Evolutionary conservation across 2,888 invertebrate species (phyloP).

Genomic region (Cloeon dipterum): DNA sequence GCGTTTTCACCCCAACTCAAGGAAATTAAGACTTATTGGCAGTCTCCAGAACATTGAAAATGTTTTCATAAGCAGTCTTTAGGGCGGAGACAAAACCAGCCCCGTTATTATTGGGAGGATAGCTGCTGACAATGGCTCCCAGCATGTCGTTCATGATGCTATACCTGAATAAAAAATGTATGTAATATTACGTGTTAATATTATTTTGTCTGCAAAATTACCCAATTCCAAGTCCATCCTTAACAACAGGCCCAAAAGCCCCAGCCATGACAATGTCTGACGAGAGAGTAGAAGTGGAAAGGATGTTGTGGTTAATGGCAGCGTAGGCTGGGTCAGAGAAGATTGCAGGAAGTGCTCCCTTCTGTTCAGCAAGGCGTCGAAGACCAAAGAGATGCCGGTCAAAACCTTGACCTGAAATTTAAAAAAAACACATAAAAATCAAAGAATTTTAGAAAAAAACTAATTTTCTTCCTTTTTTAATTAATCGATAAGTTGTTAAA

Average conservation of each 20-base stretch:
- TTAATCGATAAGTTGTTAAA: too few species aligned
- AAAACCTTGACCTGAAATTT: slow-evolving; percentile 84
- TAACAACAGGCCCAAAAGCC: slow-evolving; percentile 81
- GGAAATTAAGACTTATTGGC: slow-evolving; percentile 2
- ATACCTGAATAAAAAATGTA: slow-evolving; percentile 40
- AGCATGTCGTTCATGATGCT: slow-evolving; percentile 60
- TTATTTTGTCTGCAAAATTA: slow-evolving; percentile 29
- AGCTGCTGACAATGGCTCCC: slow-evolving; percentile 65
- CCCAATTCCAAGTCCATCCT: slow-evolving; percentile 82
- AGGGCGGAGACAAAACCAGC: slow-evolving; percentile 45
- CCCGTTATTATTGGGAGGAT: slow-evolving; percentile 44
- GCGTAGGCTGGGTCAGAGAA: slow-evolving; percentile 55
- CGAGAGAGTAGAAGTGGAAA: slow-evolving; percentile 86
- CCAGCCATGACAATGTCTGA: slow-evolving; percentile 70
- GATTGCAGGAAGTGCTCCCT: slow-evolving; percentile 32
- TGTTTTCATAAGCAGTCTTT: slow-evolving; percentile 44
- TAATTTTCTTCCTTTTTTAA: too few species aligned
- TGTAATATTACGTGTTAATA: background rate
- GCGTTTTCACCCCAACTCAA: too few species aligned
- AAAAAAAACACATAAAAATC: background rate
- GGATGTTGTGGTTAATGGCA: slow-evolving; percentile 61
- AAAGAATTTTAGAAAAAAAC: background rate
- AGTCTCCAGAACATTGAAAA: slow-evolving; percentile 21
- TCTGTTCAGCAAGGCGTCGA: slow-evolving; percentile 40
- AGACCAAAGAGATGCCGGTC: slow-evolving; percentile 88